Evolutionary conservation across 2,113 vertebrate species (phyloP), one percentile per base, ranked within the genome.

Genomic region (Narcine bancroftii): DNA sequence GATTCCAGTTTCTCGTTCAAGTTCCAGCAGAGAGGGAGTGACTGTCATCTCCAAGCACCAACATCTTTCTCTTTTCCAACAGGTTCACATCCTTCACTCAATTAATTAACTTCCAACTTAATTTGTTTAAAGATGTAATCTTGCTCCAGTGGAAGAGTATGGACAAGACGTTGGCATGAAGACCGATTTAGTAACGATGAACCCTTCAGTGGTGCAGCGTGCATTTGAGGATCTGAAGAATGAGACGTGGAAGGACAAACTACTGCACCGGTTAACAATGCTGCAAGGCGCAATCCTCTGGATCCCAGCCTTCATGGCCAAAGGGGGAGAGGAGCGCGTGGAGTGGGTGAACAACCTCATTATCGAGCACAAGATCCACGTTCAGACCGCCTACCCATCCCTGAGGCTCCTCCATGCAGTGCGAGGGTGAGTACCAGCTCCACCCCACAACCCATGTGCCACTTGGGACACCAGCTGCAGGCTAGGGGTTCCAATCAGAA

Each of bases 221-320:
- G 98, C 98, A 93, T 99, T 99, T 21, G 97, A 97, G 95, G 98
- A 99, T 95, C 94, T 99, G 94, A 97, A 96, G 92, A 98, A 96
- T 0, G 96, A 97, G 33, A 97, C 97, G 0, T 98, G 98, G 97
- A 94, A 96, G 93, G 97, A 96, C 87, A 98, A 97, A 92, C 96
- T 99, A 93, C 94, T 98, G 73, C 97, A 96, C 66, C 96, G 98
- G 3, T 96, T 99, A 1, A 97, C 94, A 56, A 96, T 96, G 93
- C 97, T 99, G 92, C 96, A 97, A 0, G 97, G 97, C 92, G 98
- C 98, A 93, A 97, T 99, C 93, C 96, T 99, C 92, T 99, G 98
- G 98, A 99, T 99, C 93, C 98, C 98, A 0, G 98, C 98, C 0
- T 99, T 99, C 95, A 99, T 99, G 98, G 98, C 98, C 92, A 97